Conservation (phyloP, 2,113 vertebrate species). For the Climacteris rufus region DNA sequence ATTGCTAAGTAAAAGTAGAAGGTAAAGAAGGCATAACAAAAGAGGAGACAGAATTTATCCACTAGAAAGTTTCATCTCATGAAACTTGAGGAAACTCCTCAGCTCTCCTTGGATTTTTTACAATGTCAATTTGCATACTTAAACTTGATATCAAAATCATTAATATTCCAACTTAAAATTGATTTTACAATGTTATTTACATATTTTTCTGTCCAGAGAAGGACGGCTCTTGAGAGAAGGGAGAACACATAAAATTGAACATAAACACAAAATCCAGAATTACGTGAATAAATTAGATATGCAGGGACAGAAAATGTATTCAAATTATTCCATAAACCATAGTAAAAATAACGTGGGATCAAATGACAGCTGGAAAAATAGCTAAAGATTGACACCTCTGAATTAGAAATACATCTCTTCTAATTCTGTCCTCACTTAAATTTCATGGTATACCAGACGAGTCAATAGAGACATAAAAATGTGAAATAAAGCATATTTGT, state of each 20-base stretch:
- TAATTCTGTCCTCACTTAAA: conserved; percentile 4
- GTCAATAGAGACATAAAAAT: neutral
- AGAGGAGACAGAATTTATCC: neutral
- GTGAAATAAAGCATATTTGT: neutral
- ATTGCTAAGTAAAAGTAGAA: neutral
- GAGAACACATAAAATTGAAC: neutral
- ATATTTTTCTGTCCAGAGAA: neutral
- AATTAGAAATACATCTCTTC: neutral
- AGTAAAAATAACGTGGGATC: conserved; percentile 19
- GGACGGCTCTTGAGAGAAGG: neutral
- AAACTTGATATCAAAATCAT: neutral
- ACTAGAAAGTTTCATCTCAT: neutral
- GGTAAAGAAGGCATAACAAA: neutral
- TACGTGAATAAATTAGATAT: conserved; percentile 18
- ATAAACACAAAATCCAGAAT: neutral
- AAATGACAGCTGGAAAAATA: conserved; percentile 12
- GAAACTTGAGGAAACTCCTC: neutral
- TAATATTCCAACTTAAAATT: neutral
- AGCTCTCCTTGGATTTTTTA: neutral
- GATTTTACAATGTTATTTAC: neutral
- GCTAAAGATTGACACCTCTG: neutral
- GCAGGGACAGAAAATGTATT: neutral
- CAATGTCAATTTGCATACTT: neutral
- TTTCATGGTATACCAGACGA: neutral
- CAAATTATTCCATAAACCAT: conserved; percentile 26